Percentiles rank a stretch among this genome's conserved stretches.
Conservation (phyloP, 2,113 vertebrate genomes). For the Malurus cyaneus region DNA sequence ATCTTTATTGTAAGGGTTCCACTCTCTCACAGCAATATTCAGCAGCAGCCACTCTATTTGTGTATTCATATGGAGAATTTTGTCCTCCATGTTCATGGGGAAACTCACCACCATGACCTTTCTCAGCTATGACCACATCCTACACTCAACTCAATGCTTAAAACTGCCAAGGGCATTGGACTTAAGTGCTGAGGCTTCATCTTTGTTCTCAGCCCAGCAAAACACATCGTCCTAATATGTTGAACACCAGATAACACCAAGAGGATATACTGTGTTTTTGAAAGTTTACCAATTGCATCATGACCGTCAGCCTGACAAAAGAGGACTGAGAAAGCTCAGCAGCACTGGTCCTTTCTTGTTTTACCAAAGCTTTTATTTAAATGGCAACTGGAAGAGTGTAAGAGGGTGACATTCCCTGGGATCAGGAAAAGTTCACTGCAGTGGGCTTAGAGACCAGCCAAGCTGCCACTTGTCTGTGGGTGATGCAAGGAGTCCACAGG, state of each 20-base stretch:
- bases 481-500: not conserved
- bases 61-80: not conserved
- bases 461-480: not conserved
- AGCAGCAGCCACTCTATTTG: not conserved
- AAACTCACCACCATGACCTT: not conserved
- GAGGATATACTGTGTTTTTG: not conserved
- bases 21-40: not conserved
- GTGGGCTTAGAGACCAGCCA: not conserved
- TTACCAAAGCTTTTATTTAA: not conserved
- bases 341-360: not conserved
- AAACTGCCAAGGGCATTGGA: not conserved
- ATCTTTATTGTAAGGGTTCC: not conserved
- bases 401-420: not conserved
- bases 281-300: not conserved
- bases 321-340: not conserved
- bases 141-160: not conserved
- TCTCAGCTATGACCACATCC: not conserved
- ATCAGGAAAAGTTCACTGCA: not conserved
- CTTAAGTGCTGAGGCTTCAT: not conserved
- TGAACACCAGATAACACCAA: not conserved
- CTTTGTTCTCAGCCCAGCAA: not conserved
- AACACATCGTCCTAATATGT: not conserved
- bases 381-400: not conserved
- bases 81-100: accelerated
- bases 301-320: not conserved